A percentile compares a stretch with the other conserved stretches of the same genome.
phyloP scores from a whole-genome alignment of 1,140 invertebrate species.

The Oreohelix idahoensis region DNA sequence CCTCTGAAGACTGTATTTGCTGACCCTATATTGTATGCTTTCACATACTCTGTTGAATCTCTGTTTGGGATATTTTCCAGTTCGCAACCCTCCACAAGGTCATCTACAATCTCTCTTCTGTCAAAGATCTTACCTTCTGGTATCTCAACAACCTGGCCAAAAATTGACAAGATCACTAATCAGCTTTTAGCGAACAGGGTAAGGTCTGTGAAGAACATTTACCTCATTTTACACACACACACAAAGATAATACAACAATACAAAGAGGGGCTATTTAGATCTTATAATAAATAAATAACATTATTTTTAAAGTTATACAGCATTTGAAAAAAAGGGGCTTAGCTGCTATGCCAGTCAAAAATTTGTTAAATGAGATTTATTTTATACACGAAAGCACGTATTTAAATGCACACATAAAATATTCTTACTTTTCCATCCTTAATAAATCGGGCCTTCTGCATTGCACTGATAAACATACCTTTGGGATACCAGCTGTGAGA shows the following conservation, averaged over 20 bases:
- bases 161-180: not conserved
- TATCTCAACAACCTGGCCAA: not conserved
- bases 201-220: too few species aligned
- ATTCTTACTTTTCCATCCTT: slow-evolving; percentile 16
- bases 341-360: too few species aligned
- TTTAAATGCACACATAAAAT: not conserved
- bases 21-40: not conserved
- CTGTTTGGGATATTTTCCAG: slow-evolving; percentile 1
- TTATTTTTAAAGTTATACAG: too few species aligned
- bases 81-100: not conserved
- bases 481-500: slow-evolving; percentile 36
- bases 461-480: slow-evolving; percentile 4
- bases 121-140: not conserved
- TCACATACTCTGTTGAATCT: not conserved
- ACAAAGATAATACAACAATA: too few species aligned
- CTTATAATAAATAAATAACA: too few species aligned
- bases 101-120: not conserved
- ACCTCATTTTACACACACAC: too few species aligned
- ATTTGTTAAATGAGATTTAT: too few species aligned
- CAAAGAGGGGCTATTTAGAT: too few species aligned
- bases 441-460: slow-evolving; percentile 8
- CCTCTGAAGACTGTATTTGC: not conserved
- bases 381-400: too few species aligned
- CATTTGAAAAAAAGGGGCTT: too few species aligned
- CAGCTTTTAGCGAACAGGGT: too few species aligned